Conservation (phyloP, 2,113 vertebrate genomes). For the Naja naja region DNA sequence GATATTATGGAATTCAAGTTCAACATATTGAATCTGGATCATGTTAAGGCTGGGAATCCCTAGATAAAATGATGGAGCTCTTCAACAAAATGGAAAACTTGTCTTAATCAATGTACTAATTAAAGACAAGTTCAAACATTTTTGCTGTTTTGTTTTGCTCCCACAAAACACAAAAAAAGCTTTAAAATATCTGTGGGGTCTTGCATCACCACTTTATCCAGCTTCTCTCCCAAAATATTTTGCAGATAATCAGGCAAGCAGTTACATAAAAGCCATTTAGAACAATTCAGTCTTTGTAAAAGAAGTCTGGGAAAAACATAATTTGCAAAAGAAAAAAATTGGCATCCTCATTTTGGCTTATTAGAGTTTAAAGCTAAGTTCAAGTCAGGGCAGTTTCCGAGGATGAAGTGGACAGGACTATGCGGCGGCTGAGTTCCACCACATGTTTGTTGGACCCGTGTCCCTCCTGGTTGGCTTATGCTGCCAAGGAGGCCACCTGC, state of each 20-base stretch:
- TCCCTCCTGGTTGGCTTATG: no score
- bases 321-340: slow-evolving; percentile 14
- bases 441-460: no score
- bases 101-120: neutral
- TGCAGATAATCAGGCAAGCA: slow-evolving; percentile 23
- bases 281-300: slow-evolving; percentile 27
- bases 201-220: slow-evolving; percentile 14
- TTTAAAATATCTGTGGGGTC: neutral
- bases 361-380: slow-evolving; percentile 50
- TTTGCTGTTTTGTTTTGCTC: neutral
- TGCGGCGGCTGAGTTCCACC: no score
- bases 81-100: neutral
- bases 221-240: slow-evolving; percentile 22
- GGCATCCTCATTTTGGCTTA: neutral
- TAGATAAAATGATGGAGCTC: neutral
- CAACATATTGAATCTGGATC: neutral
- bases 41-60: neutral
- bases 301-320: neutral
- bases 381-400: slow-evolving; percentile 50
- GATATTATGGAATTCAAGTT: neutral
- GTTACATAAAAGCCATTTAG: neutral
- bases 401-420: no score
- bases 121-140: neutral
- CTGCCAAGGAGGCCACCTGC: no score
- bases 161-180: neutral